Conservation (phyloP, 1,140 invertebrate species). For the honey bee (Apis mellifera) region Amel_HAv3.1 CM009932.2:8391001-8391500, state of each 20-base stretch:
- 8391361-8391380: not conserved
- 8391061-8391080: constrained; percentile 34
- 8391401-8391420: no score
- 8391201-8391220: not conserved
- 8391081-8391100: constrained; percentile 41
- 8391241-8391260: constrained; percentile 27
- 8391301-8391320: not conserved
- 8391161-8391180: constrained; percentile 46
- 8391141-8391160: constrained; percentile 39
- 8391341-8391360: not conserved
- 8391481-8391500: no score
- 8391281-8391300: not conserved
- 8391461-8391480: no score
- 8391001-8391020: constrained; percentile 49
- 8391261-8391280: constrained; percentile 30
- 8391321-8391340: not conserved
- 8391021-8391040: constrained; percentile 4
- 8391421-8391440: no score
- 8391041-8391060: not conserved
- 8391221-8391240: constrained; percentile 1
- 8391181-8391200: constrained; percentile 38
- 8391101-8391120: constrained; percentile 41
- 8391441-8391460: no score
- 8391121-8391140: constrained; percentile 30
- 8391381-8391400: no score